Evolutionary conservation across 2,113 vertebrate genomes (phyloP).

Genomic region (Hemichromis elongatus): DNA sequence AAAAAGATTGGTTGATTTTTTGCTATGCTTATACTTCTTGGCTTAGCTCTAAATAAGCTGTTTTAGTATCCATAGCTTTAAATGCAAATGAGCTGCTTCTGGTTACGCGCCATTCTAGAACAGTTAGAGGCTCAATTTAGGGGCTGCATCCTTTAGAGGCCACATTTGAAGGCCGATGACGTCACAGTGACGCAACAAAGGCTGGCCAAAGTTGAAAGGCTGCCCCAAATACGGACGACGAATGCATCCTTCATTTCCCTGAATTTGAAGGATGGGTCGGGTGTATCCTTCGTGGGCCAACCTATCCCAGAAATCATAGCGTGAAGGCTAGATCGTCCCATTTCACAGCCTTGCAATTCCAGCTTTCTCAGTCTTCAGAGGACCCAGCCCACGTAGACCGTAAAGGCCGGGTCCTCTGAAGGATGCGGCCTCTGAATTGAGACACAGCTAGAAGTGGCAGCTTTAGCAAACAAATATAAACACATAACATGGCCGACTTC

Average conservation of each 20-base stretch:
- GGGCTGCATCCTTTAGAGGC: neutral
- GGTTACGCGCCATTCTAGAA: neutral
- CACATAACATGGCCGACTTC: neutral
- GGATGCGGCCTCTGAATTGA: neutral
- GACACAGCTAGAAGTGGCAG: neutral
- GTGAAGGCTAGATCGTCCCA: neutral
- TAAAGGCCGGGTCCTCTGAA: rapidly evolving
- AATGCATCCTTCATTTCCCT: rapidly evolving
- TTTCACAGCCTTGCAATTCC: neutral
- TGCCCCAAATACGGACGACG: neutral
- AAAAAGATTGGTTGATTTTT: neutral
- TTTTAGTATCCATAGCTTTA: neutral
- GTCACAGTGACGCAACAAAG: neutral
- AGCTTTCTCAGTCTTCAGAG: neutral
- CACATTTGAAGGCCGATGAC: neutral
- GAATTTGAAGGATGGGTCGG: neutral
- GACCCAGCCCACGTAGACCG: neutral
- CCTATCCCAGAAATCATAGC: neutral
- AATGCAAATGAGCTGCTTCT: neutral
- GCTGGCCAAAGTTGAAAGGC: neutral
- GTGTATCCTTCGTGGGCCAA: neutral
- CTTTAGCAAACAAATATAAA: neutral
- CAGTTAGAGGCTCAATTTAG: rapidly evolving
- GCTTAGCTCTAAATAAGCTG: neutral
- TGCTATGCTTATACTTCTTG: neutral